Evolutionary conservation across 2,888 invertebrate species (phyloP).

Genomic region (Drosophila histrio): DNA sequence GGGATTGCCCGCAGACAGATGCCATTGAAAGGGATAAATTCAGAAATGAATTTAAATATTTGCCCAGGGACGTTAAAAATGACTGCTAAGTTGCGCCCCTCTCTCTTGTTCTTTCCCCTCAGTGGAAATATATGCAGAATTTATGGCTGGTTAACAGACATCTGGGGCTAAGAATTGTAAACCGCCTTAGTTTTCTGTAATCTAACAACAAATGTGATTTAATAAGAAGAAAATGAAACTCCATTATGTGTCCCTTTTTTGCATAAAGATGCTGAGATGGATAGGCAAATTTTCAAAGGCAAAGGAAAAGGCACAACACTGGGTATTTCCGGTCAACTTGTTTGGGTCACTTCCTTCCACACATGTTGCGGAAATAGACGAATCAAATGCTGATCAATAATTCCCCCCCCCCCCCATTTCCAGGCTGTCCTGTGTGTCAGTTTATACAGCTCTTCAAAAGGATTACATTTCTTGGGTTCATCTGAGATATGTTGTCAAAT

Average conservation of each 20-base stretch:
- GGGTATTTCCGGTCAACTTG: slow-evolving; percentile 59
- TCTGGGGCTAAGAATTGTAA: slow-evolving; percentile 5
- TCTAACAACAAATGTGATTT: slow-evolving; percentile 70
- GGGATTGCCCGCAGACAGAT: slow-evolving; percentile 22
- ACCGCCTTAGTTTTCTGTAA: slow-evolving; percentile 20
- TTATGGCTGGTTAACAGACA: slow-evolving; percentile 17
- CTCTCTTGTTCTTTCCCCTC: background rate
- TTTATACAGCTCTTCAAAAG: slow-evolving; percentile 58
- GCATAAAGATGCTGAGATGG: slow-evolving; percentile 13
- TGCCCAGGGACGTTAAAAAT: slow-evolving; percentile 42
- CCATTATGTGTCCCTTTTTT: slow-evolving; percentile 39
- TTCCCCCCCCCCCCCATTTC: slow-evolving; percentile 36
- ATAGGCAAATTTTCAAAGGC: slow-evolving; percentile 11
- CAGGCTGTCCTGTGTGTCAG: background rate
- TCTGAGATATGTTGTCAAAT: slow-evolving; percentile 56
- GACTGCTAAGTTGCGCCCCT: slow-evolving; percentile 5
- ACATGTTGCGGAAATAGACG: slow-evolving; percentile 62
- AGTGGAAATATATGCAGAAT: slow-evolving; percentile 2
- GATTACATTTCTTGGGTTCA: slow-evolving; percentile 67
- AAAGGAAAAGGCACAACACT: slow-evolving; percentile 1
- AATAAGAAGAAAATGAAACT: slow-evolving; percentile 70
- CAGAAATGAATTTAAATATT: slow-evolving; percentile 70
- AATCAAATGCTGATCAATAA: slow-evolving; percentile 75
- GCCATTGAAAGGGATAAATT: slow-evolving; percentile 35
- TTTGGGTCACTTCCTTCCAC: slow-evolving; percentile 36